Base-by-base conservation (phyloP, 1,140 invertebrate genomes). In the Papilio polytes region DNA sequence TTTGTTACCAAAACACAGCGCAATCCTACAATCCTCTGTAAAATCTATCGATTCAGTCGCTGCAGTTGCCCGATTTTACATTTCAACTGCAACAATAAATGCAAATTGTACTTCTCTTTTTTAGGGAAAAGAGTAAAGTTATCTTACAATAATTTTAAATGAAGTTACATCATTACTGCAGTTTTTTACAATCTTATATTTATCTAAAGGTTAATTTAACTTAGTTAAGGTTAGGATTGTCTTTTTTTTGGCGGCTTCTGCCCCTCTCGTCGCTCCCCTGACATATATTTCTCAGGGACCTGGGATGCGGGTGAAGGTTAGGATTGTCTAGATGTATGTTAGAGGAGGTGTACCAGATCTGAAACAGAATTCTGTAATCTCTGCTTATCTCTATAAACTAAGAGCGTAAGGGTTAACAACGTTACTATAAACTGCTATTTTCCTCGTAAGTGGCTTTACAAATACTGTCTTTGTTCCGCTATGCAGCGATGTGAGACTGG, bases 91-190 rank as follows among this genome's bases (percentile, higher is more conserved):
- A n/a, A 31, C 22, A 31, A 18, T 13, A 70, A 70, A 70, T 70
- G 63, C 4, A 70, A 70, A 70, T 36, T 31, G 26, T 70, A 70
- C 63, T 31, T 70, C 63, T 70, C 26, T 70, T 63, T 63, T 10
- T 26, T 63, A 13, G 20, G 0, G 22, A 63, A 22, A 22, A 26
- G 9, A 26, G 3, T 63, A 22, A 2, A 26, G 59, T 13, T 63
- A 26, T 26, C 59, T 63, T 63, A 10, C 15, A 63, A 20, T 63
- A 12, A 22, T 31, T 3, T 1, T 13, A 56, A 56, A 7, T 56
- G 6, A 56, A 20, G 53, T 51, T 6, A 51, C 48, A 18, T 51
- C 3, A 51, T 3, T 51, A 1, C 15, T 51, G 15, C 15, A 18
- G 4, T 51, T 7, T 41, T 41, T 41, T 41, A 41, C n/a, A n/a